phyloP scores from a whole-genome alignment of 1,140 invertebrate species.

The Telenomus remus region DNA sequence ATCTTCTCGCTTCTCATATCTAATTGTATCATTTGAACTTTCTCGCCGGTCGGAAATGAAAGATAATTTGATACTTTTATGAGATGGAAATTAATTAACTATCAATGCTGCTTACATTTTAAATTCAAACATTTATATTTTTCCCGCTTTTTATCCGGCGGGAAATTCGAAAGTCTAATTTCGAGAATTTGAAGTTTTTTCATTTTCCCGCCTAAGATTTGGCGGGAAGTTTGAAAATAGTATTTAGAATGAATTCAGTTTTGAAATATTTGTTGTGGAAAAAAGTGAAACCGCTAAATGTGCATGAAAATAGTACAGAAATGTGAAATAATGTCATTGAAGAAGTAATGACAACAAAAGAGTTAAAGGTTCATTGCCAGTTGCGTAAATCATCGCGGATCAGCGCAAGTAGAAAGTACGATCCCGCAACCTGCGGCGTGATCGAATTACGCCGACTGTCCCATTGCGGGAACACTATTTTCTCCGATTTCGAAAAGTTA shows the following conservation, averaged over 20 bases:
- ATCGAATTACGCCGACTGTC: conserved; percentile 57
- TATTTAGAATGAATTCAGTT: no score
- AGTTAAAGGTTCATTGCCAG: conserved; percentile 57
- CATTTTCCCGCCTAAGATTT: no score
- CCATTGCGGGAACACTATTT: conserved; percentile 45
- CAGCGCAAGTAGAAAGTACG: conserved; percentile 53
- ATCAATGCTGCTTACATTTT: no score
- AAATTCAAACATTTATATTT: no score
- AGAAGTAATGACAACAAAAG: conserved; percentile 21
- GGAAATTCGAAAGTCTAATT: no score
- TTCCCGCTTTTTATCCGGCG: no score
- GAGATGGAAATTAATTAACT: no score
- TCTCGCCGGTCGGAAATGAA: conserved; percentile 31
- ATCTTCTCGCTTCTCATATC: conserved; percentile 29
- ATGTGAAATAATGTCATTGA: conserved; percentile 5
- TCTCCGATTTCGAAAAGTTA: conserved; percentile 62
- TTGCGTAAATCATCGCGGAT: conserved; percentile 53
- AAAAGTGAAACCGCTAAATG: no score
- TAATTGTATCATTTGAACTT: conserved; percentile 44
- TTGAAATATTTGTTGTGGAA: no score
- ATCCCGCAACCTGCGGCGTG: conserved; percentile 38
- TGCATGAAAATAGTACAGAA: no score
- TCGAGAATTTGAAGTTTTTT: no score
- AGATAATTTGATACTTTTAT: conserved; percentile 2
- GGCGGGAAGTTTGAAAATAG: no score